Percentiles rank a stretch among this genome's conserved stretches.
phyloP scores from a whole-genome alignment of 2,113 vertebrate species.

The Hymenochirus boettgeri region DNA sequence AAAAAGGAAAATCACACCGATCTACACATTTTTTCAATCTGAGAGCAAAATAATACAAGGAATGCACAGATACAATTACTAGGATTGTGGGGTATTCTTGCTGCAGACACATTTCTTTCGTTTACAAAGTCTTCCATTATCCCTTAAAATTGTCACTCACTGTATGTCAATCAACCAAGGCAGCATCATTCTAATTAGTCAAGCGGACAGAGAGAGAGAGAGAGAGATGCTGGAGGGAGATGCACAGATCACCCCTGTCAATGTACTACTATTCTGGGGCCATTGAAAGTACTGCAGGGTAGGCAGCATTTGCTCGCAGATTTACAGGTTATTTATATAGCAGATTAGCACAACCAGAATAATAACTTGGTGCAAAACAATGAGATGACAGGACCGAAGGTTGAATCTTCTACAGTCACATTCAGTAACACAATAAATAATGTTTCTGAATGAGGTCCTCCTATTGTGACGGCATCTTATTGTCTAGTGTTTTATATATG shows the following conservation, averaged over 20 bases:
- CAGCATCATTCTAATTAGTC: fast-evolving
- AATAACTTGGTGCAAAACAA: too few species aligned
- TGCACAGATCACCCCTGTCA: slow-evolving; percentile 13
- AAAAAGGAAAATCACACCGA: too few species aligned
- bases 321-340: slow-evolving; percentile 10
- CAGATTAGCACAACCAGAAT: too few species aligned
- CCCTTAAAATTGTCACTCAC: not conserved
- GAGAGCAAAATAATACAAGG: not conserved
- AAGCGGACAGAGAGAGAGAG: fast-evolving
- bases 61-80: not conserved
- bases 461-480: too few species aligned
- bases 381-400: too few species aligned
- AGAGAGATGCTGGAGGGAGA: fast-evolving
- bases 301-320: not conserved
- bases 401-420: too few species aligned
- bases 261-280: not conserved
- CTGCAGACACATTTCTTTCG: not conserved
- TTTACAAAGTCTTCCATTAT: not conserved
- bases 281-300: not conserved
- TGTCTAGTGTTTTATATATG: too few species aligned
- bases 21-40: too few species aligned
- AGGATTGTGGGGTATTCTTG: not conserved
- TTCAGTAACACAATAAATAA: too few species aligned
- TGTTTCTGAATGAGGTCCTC: too few species aligned
- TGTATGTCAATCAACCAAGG: not conserved